Evolutionary conservation across 1,140 invertebrate species (phyloP).

Genomic region (Gryon sp.): DNA sequence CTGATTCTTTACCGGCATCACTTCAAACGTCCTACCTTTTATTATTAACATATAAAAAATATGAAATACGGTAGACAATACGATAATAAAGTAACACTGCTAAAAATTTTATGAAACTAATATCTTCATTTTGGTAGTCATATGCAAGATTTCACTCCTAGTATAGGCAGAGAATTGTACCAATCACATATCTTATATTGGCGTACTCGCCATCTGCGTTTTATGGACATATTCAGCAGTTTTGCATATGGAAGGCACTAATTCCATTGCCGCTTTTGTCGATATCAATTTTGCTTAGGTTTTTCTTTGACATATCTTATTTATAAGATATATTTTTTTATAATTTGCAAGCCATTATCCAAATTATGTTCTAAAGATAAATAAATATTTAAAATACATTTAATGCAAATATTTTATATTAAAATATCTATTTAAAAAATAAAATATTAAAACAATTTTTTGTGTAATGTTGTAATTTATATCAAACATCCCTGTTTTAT

Average conservation of each 20-base stretch:
- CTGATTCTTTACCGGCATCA: too few relatives aligned
- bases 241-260: conserved; percentile 72
- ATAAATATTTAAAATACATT: too few relatives aligned
- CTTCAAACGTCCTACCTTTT: too few relatives aligned
- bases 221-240: conserved; percentile 78
- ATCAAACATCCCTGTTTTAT: too few relatives aligned
- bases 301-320: conserved; percentile 37
- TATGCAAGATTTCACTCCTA: conserved; percentile 51
- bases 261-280: conserved; percentile 38
- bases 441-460: too few relatives aligned
- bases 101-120: conserved; percentile 58
- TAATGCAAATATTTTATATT: too few relatives aligned
- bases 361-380: too few relatives aligned
- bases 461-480: too few relatives aligned
- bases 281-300: conserved; percentile 54
- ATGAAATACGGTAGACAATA: not conserved
- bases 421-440: too few relatives aligned
- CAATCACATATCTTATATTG: conserved; percentile 72
- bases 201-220: conserved; percentile 76
- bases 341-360: too few relatives aligned
- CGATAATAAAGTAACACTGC: conserved; percentile 9
- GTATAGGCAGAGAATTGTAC: conserved; percentile 61
- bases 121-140: conserved; percentile 66
- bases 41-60: too few relatives aligned
- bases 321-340: too few relatives aligned